Conservation (phyloP, 2,113 vertebrate genomes). For the Circaetus cinerascens region DNA sequence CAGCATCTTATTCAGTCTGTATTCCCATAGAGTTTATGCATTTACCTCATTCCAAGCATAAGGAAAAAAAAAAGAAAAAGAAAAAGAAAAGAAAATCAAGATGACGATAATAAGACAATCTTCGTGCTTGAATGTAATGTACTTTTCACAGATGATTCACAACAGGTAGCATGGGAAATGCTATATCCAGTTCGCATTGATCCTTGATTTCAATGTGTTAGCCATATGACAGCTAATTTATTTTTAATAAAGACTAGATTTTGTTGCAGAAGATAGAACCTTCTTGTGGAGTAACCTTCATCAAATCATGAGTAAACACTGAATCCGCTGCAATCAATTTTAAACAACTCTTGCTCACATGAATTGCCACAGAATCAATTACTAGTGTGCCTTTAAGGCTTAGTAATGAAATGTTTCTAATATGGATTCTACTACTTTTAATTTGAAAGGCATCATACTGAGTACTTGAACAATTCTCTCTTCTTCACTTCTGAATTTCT, state of each 20-base stretch:
- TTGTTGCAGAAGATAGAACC: background rate
- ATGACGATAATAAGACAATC: background rate
- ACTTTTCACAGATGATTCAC: background rate
- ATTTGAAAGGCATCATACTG: background rate
- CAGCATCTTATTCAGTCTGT: background rate
- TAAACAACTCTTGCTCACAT: background rate
- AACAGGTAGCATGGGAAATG: background rate
- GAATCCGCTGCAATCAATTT: background rate
- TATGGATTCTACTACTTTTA: background rate
- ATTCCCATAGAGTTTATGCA: background rate
- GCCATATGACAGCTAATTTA: background rate
- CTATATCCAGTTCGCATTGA: background rate
- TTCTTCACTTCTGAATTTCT: background rate
- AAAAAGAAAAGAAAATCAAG: background rate
- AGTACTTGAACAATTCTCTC: background rate
- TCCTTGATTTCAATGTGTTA: background rate
- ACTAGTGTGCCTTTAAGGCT: background rate
- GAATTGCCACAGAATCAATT: background rate
- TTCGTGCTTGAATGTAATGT: background rate
- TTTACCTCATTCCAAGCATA: background rate
- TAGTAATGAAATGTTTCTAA: background rate
- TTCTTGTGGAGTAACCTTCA: background rate
- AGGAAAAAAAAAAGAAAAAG: too few relatives aligned
- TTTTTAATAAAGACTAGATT: background rate
- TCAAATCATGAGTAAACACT: background rate